Evolutionary conservation across 2,113 vertebrate genomes (phyloP).

Genomic region (Actenoides lindsayi): DNA sequence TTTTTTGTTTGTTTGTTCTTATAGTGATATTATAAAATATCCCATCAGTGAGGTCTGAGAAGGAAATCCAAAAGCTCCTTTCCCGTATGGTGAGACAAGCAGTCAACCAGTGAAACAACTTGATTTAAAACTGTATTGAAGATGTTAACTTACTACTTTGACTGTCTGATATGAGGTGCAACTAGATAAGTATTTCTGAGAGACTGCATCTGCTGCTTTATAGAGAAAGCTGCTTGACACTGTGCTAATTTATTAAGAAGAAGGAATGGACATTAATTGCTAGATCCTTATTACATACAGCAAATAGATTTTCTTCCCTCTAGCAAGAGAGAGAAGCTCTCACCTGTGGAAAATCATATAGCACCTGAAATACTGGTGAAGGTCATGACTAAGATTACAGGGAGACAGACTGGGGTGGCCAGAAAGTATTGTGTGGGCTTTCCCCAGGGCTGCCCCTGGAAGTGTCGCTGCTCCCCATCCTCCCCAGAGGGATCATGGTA

Average conservation of each 20-base stretch:
- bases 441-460: background rate
- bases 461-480: background rate
- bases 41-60: background rate
- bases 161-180: background rate
- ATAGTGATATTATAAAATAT: background rate
- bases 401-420: background rate
- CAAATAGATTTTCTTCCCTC: background rate
- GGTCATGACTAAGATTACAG: background rate
- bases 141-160: background rate
- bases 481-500: background rate
- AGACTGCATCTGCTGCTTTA: background rate
- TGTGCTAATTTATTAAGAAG: background rate
- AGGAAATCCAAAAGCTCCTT: background rate
- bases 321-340: background rate
- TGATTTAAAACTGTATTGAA: background rate
- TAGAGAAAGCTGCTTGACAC: background rate
- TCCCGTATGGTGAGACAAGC: background rate
- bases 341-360: background rate
- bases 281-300: background rate
- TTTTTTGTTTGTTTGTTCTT: background rate
- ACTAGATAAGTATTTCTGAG: background rate
- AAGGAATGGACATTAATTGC: background rate
- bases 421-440: background rate
- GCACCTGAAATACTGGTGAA: background rate
- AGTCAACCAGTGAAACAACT: background rate